Evolutionary conservation across 2,797 vertebrate species (phyloP).

Genomic region (Parauchenoglanis ngamensis): DNA sequence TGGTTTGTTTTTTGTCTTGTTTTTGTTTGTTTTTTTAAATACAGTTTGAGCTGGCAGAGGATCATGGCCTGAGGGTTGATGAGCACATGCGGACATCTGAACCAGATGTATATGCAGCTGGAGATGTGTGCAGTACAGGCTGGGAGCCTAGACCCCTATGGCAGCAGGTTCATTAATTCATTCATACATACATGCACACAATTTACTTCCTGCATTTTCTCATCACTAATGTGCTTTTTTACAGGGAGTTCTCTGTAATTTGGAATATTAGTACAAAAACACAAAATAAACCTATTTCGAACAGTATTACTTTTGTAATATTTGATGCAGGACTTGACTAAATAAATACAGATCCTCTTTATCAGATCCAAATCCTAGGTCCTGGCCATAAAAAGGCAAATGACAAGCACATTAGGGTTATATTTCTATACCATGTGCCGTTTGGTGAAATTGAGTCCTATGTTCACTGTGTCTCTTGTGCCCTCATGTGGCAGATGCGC

Average conservation of each 20-base stretch:
- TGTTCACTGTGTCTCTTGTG: conserved; percentile 16
- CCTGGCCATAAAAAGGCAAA: neutral
- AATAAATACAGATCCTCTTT: neutral
- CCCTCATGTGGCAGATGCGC: conserved; percentile 82
- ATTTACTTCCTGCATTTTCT: neutral
- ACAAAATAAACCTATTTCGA: neutral
- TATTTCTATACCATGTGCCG: neutral
- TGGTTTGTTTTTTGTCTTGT: neutral
- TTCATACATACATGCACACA: neutral
- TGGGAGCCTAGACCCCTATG: conserved; percentile 87
- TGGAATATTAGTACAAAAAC: neutral
- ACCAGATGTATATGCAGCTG: conserved; percentile 85
- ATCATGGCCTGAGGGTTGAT: conserved; percentile 85
- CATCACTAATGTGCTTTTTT: neutral
- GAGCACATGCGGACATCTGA: conserved; percentile 87
- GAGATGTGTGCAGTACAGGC: conserved; percentile 86
- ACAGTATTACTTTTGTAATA: neutral
- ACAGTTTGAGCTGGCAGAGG: conserved; percentile 83
- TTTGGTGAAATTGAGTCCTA: neutral
- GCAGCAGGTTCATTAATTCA: conserved; percentile 77
- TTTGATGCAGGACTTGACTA: neutral
- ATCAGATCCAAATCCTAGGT: neutral
- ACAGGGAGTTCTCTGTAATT: neutral
- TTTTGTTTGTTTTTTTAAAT: neutral
- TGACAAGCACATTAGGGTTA: neutral